Percentiles rank a stretch among this genome's conserved stretches.
phyloP scores from a whole-genome alignment of 1,140 invertebrate species.

The Hesperophylax magnus region DNA sequence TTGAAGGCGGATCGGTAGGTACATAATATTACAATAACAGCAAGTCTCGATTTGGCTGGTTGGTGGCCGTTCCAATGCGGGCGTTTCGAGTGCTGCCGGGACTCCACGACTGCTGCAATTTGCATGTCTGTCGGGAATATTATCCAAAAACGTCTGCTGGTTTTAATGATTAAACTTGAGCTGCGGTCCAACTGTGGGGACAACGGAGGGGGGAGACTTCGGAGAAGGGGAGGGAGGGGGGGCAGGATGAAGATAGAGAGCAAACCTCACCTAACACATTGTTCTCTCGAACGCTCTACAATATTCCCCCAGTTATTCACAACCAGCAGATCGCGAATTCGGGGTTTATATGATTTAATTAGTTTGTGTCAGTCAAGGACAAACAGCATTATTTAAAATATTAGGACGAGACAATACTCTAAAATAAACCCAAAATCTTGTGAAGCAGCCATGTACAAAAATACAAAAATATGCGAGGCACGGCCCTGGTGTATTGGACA shows the following conservation, averaged over 20 bases:
- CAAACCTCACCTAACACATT: slow-evolving; percentile 26
- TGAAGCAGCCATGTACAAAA: too few relatives aligned
- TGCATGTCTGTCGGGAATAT: slow-evolving; percentile 47
- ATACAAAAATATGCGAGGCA: too few relatives aligned
- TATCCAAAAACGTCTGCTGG: slow-evolving; percentile 47
- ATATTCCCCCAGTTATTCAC: neutral
- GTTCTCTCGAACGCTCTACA: slow-evolving; percentile 5
- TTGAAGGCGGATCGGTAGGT: too few relatives aligned
- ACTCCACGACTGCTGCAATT: slow-evolving; percentile 12
- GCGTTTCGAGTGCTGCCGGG: neutral
- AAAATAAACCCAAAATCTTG: too few relatives aligned
- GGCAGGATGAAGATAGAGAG: neutral
- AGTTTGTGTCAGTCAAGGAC: too few relatives aligned
- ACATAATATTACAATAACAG: too few relatives aligned
- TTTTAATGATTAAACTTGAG: slow-evolving; percentile 50
- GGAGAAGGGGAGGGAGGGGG: neutral
- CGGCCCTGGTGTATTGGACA: too few relatives aligned
- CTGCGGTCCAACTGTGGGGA: slow-evolving; percentile 3
- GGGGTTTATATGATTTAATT: too few relatives aligned
- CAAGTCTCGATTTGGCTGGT: too few relatives aligned
- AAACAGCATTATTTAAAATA: too few relatives aligned
- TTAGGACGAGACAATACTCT: too few relatives aligned
- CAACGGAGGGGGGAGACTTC: neutral
- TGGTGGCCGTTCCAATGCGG: neutral
- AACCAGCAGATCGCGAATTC: neutral